Percentiles rank a stretch among this genome's conserved stretches.
Evolutionary conservation across 1,140 invertebrate genomes (phyloP).

Genomic region (Trichonephila inaurata): DNA sequence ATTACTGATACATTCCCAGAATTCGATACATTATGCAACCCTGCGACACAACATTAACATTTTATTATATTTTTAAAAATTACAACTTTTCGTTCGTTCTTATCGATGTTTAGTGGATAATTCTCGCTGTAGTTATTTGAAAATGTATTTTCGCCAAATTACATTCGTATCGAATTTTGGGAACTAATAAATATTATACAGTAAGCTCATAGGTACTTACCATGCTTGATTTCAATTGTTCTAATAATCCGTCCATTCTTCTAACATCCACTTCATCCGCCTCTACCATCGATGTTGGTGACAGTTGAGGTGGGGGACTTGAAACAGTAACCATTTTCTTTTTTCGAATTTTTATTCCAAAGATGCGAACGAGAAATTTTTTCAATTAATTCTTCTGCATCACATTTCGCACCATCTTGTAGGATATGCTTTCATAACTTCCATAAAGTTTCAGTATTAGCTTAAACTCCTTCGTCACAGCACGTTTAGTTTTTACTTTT

Average conservation of each 20-base stretch:
- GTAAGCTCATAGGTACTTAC: constrained; percentile 12
- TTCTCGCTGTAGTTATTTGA: no score
- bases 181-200: no score
- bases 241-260: constrained; percentile 61
- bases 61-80: no score
- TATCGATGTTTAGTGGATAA: no score
- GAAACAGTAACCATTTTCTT: constrained; percentile 62
- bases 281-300: background rate
- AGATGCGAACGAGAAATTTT: background rate
- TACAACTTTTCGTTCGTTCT: no score
- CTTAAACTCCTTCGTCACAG: background rate
- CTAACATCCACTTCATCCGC: background rate
- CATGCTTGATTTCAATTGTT: constrained; percentile 61
- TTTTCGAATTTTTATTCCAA: background rate
- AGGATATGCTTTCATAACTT: background rate
- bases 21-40: no score
- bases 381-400: background rate
- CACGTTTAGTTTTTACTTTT: background rate
- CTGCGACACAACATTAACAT: no score
- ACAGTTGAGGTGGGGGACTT: constrained; percentile 38
- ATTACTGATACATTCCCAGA: no score
- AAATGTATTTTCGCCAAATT: no score
- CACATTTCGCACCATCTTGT: background rate
- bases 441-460: background rate
- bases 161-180: no score